Percentiles rank a stretch among this genome's conserved stretches.
Conservation (phyloP, 2,888 invertebrate species). For the Aleiodes leptofemur region DNA sequence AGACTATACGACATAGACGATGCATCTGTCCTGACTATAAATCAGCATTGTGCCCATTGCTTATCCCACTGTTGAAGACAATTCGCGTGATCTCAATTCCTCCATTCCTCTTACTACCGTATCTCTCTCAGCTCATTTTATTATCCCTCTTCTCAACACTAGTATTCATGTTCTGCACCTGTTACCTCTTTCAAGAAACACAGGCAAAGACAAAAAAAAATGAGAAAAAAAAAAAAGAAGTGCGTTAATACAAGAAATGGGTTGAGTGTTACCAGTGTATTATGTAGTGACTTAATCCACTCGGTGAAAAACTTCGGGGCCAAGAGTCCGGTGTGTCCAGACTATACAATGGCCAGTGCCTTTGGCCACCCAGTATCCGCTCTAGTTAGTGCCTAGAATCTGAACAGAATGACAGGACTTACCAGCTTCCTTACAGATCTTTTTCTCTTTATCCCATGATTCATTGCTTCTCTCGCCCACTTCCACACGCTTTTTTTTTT, state of each 20-base stretch:
- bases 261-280: slow-evolving; percentile 48
- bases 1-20: neutral
- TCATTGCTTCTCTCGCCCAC: too few species aligned
- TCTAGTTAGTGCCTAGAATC: slow-evolving; percentile 66
- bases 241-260: slow-evolving; percentile 37
- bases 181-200: slow-evolving; percentile 61
- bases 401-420: slow-evolving; percentile 63
- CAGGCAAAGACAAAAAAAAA: neutral
- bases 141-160: neutral
- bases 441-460: too few species aligned
- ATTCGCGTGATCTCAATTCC: slow-evolving; percentile 42
- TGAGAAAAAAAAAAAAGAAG: neutral
- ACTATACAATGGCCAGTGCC: slow-evolving; percentile 60
- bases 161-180: slow-evolving; percentile 60
- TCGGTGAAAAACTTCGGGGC: slow-evolving; percentile 50
- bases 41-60: slow-evolving; percentile 59
- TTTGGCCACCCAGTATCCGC: slow-evolving; percentile 66
- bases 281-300: slow-evolving; percentile 60
- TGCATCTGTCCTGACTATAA: slow-evolving; percentile 54
- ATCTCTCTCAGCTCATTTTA: neutral
- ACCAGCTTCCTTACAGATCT: slow-evolving; percentile 3
- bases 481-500: too few species aligned
- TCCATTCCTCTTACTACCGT: neutral
- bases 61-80: slow-evolving; percentile 9
- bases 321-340: slow-evolving; percentile 53